Base-by-base conservation (phyloP, 2,113 vertebrate genomes). In the Fregetta grallaria region DNA sequence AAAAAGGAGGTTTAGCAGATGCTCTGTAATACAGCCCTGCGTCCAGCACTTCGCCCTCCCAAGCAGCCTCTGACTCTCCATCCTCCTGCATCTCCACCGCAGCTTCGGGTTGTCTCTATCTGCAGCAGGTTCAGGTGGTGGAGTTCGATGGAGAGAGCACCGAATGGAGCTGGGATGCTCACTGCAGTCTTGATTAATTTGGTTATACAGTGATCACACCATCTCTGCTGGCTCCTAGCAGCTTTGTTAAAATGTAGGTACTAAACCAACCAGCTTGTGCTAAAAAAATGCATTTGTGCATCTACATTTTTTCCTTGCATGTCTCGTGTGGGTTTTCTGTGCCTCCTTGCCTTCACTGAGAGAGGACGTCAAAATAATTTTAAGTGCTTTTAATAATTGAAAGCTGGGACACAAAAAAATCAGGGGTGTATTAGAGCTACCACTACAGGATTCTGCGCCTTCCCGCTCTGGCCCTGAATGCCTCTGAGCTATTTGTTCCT, bases 241-340 rank as follows among this genome's bases (percentile, higher is more conserved):
- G 40, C 1, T 32, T 27, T 15, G 9, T 20, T 81, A 56, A n/a
- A 83, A 53, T 5, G n/a, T 53, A 34, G 59, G 26, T 34, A 55
- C 30, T 15, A 20, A 62, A 66, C 5, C 27, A 47, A 6, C 6
- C 22, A 52, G 56, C 40, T 82, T 19, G 18, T 55, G 40, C 79
- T 80, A 3, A 44, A 61, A 71, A 71, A 27, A 21, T 27, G 18
- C 59, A 8, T 84, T 91, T 65, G 23, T 73, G 53, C 32, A 36
- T n/a, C 53, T 62, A 21, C 15, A 2, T 56, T 62, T 52, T 21
- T 36, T 49, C 44, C 49, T 50, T 44, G 29, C 13, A 1, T 11
- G 34, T 27, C 36, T 42, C 1, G 0, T 2, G 3, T 4, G 17
- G n/a, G 18, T 58, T 55, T 17, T 61, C 9, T 2, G 0, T 32